These are phyloP conservation scores for Morus bassanus DNA, from an alignment of 2,797 vertebrate genomes.

Conservation along the genomic window DNA sequence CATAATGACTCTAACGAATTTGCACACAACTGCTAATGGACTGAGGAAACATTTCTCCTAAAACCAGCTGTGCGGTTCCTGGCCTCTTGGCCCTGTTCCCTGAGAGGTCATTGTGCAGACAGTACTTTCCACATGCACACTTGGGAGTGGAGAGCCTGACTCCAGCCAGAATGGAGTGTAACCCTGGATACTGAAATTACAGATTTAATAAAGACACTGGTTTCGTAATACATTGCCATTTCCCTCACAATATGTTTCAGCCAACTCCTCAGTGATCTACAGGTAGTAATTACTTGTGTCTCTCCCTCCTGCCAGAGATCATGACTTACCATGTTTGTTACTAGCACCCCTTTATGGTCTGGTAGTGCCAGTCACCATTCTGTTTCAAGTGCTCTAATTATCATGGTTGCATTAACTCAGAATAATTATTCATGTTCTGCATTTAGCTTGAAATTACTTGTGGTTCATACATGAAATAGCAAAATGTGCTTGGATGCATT, in stretches of 20 bases:
- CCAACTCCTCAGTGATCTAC: not conserved
- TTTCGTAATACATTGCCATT: not conserved
- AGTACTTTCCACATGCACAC: not conserved
- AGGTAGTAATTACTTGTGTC: not conserved
- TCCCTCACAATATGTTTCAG: not conserved
- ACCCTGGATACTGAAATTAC: not conserved
- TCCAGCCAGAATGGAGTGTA: not conserved
- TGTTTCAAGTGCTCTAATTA: not conserved
- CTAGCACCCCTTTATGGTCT: not conserved
- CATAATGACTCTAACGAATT: not conserved
- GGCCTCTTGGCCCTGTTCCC: not conserved
- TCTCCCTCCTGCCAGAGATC: not conserved
- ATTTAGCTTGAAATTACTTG: not conserved
- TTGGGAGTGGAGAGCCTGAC: not conserved
- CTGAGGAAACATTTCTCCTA: not conserved
- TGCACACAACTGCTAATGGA: not conserved
- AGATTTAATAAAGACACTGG: not conserved
- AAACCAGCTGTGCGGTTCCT: not conserved
- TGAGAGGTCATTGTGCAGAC: fast-evolving
- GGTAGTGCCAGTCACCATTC: not conserved
- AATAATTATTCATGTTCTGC: not conserved
- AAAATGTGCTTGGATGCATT: not conserved
- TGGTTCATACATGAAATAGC: not conserved
- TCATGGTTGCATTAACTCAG: not conserved
- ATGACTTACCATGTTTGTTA: not conserved